Base-by-base conservation (phyloP, 2,797 vertebrate species). In the Hyperoplus immaculatus region DNA sequence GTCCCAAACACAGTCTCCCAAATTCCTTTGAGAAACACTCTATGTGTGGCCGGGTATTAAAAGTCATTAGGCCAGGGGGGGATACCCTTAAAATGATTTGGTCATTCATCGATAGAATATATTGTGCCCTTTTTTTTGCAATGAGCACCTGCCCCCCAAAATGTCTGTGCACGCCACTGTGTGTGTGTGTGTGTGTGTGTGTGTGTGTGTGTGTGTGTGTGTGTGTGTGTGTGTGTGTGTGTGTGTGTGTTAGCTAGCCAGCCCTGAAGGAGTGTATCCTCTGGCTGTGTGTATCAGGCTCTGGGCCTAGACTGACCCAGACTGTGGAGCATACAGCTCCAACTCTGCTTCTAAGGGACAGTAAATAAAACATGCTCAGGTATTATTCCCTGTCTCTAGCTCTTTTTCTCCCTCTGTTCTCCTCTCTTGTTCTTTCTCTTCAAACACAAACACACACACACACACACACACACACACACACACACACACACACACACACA, bases 301-400 rank as follows among this genome's bases (percentile, higher is more conserved):
- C 58, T 61, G 12, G 14, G 60, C 79, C 41, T 72, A 69, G 53
- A 67, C 82, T 78, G 78, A 83, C 69, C 86, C 75, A 60, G 29
- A 72, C 74, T 63, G 42, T 75, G 68, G 57, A 78, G 69, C 72
- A 77, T 82, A 89, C 62, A 71, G 56, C 47, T 72, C 63, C 71
- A 76, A 63, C 54, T 81, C 6, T 78, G 74, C 76, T 72, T 82
- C 81, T 62, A 15, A 63, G 78, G 77, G 74, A 65, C 58, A 46
- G 53, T 75, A 81, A 84, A 88, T 88, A 86, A 88, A 88, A 80
- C 78, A 78, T 83, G 67, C 75, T 72, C 53, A 77, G 77, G 72
- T 72, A 75, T 14, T 39, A 41, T 21, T 0, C 0, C 74, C 16
- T 12, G 14, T 75, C 69, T 59, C 9, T 14, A 3, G 12, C n/a